Base-by-base conservation (phyloP, 2,888 invertebrate genomes). In the Apamea anceps region DNA sequence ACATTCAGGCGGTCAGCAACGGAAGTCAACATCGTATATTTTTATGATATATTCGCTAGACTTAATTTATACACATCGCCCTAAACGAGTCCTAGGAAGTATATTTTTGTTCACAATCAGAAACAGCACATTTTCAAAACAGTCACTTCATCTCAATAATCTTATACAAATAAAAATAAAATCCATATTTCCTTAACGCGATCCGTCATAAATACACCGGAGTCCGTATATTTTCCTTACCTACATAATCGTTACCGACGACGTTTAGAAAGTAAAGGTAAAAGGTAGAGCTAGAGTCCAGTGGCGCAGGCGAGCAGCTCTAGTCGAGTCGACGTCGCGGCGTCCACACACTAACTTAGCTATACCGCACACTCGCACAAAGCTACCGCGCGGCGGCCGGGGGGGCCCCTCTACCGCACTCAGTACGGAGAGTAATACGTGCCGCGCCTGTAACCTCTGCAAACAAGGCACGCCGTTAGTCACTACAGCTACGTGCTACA, bases 381-480 rank as follows among this genome's bases (percentile, higher is more conserved):
- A 72, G 83, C 86, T 82, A 81, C 88, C 86, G 88, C 90, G 90
- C 87, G 89, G 78, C 91, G 88, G 90, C 88, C 81, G 90, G 90
- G 90, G 90, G 90, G 81, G 88, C 88, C 93, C 92, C 92, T 90
- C 93, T 93, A 93, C 94, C 94, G 92, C 94, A 94, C 96, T 98
- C 97, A 98, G 97, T 98, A 98, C 89, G 98, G 98, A 93, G 97
- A 97, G 96, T 97, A 98, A 97, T 97, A 98, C 92, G 94, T 95
- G 94, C 98, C 98, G 94, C 98, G 97, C 95, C 98, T 97, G 96
- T 96, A 97, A 94, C 97, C 97, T 97, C 98, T 98, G 97, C 95
- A 96, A 97, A 97, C 96, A 97, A 96, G 96, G 91, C 94, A 94
- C 92, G 91, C 91, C 90, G 92, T 95, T 94, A 94, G 89, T 91